phyloP scores from a whole-genome alignment of 2,888 invertebrate species.

The Agelastica alni region DNA sequence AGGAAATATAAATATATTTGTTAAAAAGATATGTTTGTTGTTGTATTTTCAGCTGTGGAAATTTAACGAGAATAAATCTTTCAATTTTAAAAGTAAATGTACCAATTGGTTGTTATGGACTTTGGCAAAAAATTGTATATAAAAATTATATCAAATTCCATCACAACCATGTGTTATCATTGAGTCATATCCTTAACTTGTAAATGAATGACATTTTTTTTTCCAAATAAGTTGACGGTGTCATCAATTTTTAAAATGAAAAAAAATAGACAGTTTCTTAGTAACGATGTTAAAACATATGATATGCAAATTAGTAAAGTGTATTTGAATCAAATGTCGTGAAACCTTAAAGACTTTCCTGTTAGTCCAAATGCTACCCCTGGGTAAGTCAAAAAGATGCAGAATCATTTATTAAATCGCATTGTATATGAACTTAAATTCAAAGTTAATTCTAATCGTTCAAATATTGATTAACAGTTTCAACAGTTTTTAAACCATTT shows the following conservation, averaged over 20 bases:
- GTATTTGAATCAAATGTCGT: constrained; percentile 25
- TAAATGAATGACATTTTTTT: constrained; percentile 18
- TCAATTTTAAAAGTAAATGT: constrained; percentile 13
- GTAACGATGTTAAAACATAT: constrained; percentile 19
- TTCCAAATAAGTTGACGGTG: constrained; percentile 19
- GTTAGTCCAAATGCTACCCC: constrained; percentile 2
- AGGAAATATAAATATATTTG: too few relatives aligned
- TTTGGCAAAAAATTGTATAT: constrained; percentile 19
- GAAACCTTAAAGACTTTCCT: constrained; percentile 20
- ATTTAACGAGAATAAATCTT: constrained; percentile 9
- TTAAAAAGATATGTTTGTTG: background rate
- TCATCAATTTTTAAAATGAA: constrained; percentile 23
- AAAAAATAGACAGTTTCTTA: constrained; percentile 20
- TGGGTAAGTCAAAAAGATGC: background rate
- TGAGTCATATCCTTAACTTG: constrained; percentile 20
- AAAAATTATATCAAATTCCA: constrained; percentile 21
- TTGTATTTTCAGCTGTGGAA: constrained; percentile 11
- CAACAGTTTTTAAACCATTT: too few relatives aligned
- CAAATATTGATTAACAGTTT: too few relatives aligned
- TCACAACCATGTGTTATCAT: constrained; percentile 16
- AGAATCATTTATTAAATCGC: too few relatives aligned
- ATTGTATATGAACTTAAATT: too few relatives aligned
- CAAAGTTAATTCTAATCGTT: too few relatives aligned
- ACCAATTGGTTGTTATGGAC: constrained; percentile 18
- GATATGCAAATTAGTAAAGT: constrained; percentile 20